Evolutionary conservation across 2,797 vertebrate species (phyloP).

Genomic region (Chrysocyon brachyurus): DNA sequence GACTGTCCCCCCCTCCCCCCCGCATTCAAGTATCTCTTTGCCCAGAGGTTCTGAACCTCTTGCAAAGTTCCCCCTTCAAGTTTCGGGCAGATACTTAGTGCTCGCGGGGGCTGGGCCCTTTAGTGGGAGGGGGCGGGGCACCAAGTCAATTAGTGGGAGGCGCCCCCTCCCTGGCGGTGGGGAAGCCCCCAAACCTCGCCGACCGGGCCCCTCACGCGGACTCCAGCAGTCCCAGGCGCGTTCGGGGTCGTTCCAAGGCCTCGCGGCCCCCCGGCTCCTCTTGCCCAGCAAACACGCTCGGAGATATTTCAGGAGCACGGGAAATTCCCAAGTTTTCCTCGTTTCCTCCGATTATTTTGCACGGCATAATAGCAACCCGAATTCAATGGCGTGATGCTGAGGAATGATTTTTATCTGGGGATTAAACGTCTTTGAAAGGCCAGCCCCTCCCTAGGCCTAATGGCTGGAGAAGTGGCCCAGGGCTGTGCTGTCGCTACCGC

Average conservation of each 20-base stretch:
- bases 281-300: neutral
- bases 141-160: neutral
- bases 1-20: accelerated
- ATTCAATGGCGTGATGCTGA: slow-evolving; percentile 80
- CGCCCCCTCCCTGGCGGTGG: accelerated
- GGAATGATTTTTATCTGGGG: slow-evolving; percentile 83
- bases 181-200: neutral
- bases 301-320: slow-evolving; percentile 85
- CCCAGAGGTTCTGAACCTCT: neutral
- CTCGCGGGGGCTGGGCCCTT: neutral
- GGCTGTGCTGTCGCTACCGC: neutral
- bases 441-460: slow-evolving; percentile 71
- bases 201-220: accelerated
- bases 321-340: slow-evolving; percentile 86
- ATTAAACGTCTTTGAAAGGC: slow-evolving; percentile 78
- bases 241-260: neutral
- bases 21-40: neutral
- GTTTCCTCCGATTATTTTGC: slow-evolving; percentile 85
- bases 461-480: slow-evolving; percentile 39
- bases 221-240: neutral
- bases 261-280: neutral
- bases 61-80: neutral
- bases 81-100: neutral
- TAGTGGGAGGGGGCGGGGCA: slow-evolving; percentile 47
- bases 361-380: slow-evolving; percentile 78